Evolutionary conservation across 1,140 invertebrate species (phyloP).

Genomic region (Brachystomella parvula): DNA sequence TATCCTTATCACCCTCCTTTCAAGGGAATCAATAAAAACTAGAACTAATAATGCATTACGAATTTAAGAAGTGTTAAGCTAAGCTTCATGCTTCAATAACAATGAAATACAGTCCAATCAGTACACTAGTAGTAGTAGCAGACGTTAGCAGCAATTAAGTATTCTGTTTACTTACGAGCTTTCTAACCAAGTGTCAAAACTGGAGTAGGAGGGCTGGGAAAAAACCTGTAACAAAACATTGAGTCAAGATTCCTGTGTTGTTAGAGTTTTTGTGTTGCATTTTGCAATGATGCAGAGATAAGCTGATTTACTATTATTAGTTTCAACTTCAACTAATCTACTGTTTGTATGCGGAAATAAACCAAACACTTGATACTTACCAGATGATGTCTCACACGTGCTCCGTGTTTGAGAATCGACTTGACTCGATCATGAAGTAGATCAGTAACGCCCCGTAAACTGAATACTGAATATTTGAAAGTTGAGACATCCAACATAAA

Average conservation of each 20-base stretch:
- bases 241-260: neutral
- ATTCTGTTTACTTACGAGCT: constrained; percentile 18
- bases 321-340: too few relatives aligned
- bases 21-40: neutral
- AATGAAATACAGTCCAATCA: too few relatives aligned
- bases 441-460: constrained; percentile 20
- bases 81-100: too few relatives aligned
- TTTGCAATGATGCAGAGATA: neutral
- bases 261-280: neutral
- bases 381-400: constrained; percentile 29
- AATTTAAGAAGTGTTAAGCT: neutral
- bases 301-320: neutral
- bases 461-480: constrained; percentile 31
- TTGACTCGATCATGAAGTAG: constrained; percentile 32
- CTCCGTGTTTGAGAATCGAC: constrained; percentile 30
- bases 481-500: constrained; percentile 28
- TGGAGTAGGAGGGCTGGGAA: constrained; percentile 28
- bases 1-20: neutral
- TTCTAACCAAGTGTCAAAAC: constrained; percentile 29
- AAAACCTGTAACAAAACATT: constrained; percentile 21
- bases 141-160: constrained; percentile 1
- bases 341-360: too few relatives aligned
- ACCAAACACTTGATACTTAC: constrained; percentile 20
- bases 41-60: neutral
- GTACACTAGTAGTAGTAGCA: too few relatives aligned